phyloP scores from a whole-genome alignment of 2,888 invertebrate species.

The Chydorus sphaericus region DNA sequence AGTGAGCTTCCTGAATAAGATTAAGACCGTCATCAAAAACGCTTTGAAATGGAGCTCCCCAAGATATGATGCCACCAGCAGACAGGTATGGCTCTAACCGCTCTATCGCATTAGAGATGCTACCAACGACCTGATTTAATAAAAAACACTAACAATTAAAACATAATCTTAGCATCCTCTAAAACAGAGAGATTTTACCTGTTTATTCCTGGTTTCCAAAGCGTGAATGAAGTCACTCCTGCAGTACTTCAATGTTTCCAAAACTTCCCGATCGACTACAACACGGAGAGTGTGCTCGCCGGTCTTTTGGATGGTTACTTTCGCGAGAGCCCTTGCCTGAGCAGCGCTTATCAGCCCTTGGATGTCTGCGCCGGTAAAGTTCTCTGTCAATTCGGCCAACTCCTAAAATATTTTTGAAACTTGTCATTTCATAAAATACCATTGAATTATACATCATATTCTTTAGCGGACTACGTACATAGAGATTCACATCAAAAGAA shows the following conservation, averaged over 20 bases:
- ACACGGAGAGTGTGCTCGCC: slow-evolving; percentile 77
- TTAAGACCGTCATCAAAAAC: slow-evolving; percentile 85
- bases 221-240: slow-evolving; percentile 78
- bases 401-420: no score
- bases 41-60: slow-evolving; percentile 76
- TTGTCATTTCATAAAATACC: slow-evolving; percentile 21
- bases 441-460: background rate
- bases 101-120: slow-evolving; percentile 76
- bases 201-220: slow-evolving; percentile 79
- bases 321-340: slow-evolving; percentile 89
- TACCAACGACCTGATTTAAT: slow-evolving; percentile 78
- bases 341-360: slow-evolving; percentile 90
- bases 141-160: slow-evolving; percentile 2
- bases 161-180: background rate
- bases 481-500: slow-evolving; percentile 62
- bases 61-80: slow-evolving; percentile 73
- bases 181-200: slow-evolving; percentile 37
- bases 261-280: slow-evolving; percentile 84
- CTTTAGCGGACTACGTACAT: slow-evolving; percentile 23
- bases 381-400: slow-evolving; percentile 67
- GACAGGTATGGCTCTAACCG: no score
- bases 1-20: slow-evolving; percentile 70
- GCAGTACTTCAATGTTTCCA: slow-evolving; percentile 72
- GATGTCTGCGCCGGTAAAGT: slow-evolving; percentile 91
- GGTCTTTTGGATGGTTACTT: no score